A percentile compares a stretch with the other conserved stretches of the same genome.
Evolutionary conservation across 2,888 invertebrate species (phyloP).

Genomic region (Tetranychus truncatus): DNA sequence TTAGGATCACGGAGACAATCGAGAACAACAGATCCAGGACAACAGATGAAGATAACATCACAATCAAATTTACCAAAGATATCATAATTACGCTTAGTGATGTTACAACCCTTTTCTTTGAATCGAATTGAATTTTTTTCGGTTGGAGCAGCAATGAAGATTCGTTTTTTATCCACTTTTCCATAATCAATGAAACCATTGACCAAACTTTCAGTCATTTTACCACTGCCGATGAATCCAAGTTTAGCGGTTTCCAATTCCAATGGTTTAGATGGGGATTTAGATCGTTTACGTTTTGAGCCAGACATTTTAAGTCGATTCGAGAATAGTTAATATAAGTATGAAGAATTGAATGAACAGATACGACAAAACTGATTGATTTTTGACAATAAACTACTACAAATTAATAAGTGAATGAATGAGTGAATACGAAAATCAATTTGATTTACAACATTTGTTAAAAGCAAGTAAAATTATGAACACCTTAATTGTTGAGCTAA

Average conservation of each 20-base stretch:
- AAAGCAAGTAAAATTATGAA: too few species aligned
- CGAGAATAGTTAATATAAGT: too few species aligned
- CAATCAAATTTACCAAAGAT: constrained; percentile 22
- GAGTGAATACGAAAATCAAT: too few species aligned
- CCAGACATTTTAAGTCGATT: neutral
- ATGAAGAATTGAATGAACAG: too few species aligned
- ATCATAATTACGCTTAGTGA: constrained; percentile 22
- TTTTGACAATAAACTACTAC: too few species aligned
- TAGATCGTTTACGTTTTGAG: constrained; percentile 7
- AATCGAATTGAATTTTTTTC: constrained; percentile 19
- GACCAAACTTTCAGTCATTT: constrained; percentile 18
- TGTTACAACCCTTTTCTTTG: constrained; percentile 17
- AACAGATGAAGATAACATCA: constrained; percentile 22
- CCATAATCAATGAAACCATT: constrained; percentile 20
- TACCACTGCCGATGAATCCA: constrained; percentile 22
- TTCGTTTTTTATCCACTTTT: constrained; percentile 16
- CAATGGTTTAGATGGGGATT: neutral
- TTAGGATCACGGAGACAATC: constrained; percentile 18
- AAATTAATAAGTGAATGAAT: too few species aligned
- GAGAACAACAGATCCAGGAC: constrained; percentile 16
- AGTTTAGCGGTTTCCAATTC: constrained; percentile 19
- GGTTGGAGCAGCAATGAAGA: constrained; percentile 22
- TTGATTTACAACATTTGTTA: too few species aligned
- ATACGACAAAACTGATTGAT: too few species aligned
- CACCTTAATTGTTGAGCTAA: too few species aligned